phyloP scores from a whole-genome alignment of 1,140 invertebrate species.

The Musca domestica region DNA sequence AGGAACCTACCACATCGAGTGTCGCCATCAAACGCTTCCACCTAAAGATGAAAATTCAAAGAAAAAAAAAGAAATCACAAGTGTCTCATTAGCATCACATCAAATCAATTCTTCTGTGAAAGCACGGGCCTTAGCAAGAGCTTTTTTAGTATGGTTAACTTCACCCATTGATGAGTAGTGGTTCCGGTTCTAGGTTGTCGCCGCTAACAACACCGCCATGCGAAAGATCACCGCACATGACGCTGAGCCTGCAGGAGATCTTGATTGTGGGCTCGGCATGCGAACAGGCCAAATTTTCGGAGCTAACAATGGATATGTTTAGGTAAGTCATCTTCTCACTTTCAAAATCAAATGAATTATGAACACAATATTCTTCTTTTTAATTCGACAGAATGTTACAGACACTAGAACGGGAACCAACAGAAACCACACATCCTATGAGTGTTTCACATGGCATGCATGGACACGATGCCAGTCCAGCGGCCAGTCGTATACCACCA shows the following conservation, averaged over 20 bases:
- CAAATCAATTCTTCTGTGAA: conserved; percentile 53
- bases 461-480: conserved; percentile 76
- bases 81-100: conserved; percentile 31
- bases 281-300: conserved; percentile 97
- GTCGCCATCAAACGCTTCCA: no score
- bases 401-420: conserved; percentile 87
- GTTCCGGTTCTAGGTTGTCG: conserved; percentile 68
- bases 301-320: conserved; percentile 98
- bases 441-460: conserved; percentile 56
- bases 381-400: conserved; percentile 76
- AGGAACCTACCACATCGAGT: no score
- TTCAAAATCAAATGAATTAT: background rate
- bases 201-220: conserved; percentile 82
- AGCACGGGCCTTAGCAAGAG: conserved; percentile 50
- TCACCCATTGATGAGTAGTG: conserved; percentile 53
- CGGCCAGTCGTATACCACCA: conserved; percentile 69
- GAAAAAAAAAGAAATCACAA: background rate
- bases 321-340: conserved; percentile 39
- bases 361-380: background rate
- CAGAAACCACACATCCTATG: conserved; percentile 64
- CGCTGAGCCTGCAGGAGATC: conserved; percentile 87
- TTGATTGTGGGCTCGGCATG: conserved; percentile 90
- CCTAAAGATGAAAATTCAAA: no score
- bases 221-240: conserved; percentile 82
- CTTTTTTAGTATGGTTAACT: conserved; percentile 47